Conservation (phyloP, 2,797 vertebrate species). For the Rhinichthys osculus region DNA sequence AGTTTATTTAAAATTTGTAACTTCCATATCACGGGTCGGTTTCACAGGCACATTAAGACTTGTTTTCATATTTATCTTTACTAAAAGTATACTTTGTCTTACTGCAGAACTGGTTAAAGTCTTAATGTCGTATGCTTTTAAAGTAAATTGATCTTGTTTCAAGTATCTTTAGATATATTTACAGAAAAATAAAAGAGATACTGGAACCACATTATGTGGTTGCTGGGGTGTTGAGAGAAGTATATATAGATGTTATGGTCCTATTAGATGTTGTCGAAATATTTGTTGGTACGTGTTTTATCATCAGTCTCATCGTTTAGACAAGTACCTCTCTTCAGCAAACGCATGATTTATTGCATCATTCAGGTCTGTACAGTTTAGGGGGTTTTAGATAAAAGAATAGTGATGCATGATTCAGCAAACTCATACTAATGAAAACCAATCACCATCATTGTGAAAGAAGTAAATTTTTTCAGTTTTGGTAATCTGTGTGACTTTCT, state of each 20-base stretch:
- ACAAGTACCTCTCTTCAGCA: background rate
- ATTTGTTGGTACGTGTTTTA: background rate
- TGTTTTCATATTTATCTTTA: background rate
- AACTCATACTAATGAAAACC: background rate
- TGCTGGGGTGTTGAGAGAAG: background rate
- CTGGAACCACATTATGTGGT: background rate
- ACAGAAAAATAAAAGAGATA: background rate
- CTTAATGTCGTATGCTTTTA: too few relatives aligned
- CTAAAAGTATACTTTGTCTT: background rate
- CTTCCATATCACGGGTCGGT: slow-evolving; percentile 12
- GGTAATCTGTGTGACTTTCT: background rate
- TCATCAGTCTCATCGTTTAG: background rate
- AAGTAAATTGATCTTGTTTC: too few relatives aligned
- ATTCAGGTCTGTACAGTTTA: background rate
- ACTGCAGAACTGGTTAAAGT: background rate
- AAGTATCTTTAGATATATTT: background rate
- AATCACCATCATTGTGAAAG: background rate
- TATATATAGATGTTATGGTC: background rate
- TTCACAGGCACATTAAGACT: background rate
- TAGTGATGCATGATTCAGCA: background rate
- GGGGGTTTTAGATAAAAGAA: too few relatives aligned
- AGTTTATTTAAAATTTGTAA: slow-evolving; percentile 6
- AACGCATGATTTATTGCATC: background rate
- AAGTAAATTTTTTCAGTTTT: background rate
- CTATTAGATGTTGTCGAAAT: background rate